phyloP scores from a whole-genome alignment of 1,140 invertebrate genomes.

The Penaeus chinensis region DNA sequence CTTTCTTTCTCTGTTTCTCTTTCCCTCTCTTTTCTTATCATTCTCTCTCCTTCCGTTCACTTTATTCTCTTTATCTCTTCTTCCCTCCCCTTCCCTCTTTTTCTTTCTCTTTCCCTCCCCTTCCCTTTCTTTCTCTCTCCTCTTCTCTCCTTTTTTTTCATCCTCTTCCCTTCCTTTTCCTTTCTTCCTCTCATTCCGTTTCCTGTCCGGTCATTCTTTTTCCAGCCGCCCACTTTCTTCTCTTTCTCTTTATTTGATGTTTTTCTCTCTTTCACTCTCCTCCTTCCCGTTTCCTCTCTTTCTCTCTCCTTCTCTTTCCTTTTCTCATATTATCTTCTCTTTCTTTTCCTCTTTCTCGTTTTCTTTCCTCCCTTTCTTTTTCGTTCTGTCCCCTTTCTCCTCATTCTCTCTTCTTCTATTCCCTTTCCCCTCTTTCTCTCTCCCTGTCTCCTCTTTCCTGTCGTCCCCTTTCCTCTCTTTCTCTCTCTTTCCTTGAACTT shows the following conservation, averaged over 20 bases:
- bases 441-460: background rate
- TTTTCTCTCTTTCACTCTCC: background rate
- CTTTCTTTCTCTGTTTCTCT: too few species aligned
- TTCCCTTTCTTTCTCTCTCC: background rate
- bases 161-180: background rate
- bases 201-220: background rate
- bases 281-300: background rate
- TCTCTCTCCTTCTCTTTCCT: too few species aligned
- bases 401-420: too few species aligned
- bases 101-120: background rate
- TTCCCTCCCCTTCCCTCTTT: conserved; percentile 18
- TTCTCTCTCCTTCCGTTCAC: too few species aligned
- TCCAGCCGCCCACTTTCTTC: background rate
- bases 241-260: background rate
- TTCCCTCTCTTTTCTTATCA: too few species aligned
- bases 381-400: background rate
- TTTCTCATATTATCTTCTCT: too few species aligned
- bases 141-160: background rate
- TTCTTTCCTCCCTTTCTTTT: too few species aligned
- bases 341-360: too few species aligned
- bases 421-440: background rate
- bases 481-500: background rate
- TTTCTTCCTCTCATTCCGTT: background rate
- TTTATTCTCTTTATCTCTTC: too few species aligned
- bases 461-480: background rate